Evolutionary conservation across 2,797 vertebrate genomes (phyloP), one percentile per base, ranked within the genome.

Genomic region (Eremophila alpestris): DNA sequence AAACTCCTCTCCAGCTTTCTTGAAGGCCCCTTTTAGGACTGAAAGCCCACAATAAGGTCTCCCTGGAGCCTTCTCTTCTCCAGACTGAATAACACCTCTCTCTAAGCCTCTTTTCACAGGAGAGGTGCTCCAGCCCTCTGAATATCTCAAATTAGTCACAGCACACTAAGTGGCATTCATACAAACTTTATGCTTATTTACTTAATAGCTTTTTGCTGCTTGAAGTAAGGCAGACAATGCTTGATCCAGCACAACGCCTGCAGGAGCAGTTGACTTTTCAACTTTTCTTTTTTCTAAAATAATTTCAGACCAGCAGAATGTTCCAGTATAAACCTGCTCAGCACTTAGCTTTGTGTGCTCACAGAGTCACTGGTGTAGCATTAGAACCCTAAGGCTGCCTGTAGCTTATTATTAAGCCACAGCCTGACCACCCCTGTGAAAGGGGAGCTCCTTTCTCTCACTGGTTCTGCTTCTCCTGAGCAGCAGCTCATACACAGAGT

Each of bases 271-370:
- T 94, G 55, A 86, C 94, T 85, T 92, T 60, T 85, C 74, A 84
- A 75, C n/a, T 78, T 67, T 30, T 27, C 48, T 56, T 64, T 30
- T 15, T 17, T 23, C 83, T 26, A 11, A 30, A 88, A 75, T 75
- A 30, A 75, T 64, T 89, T 91, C 59, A 94, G 69, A 75, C 27
- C 69, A 94, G 79, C 62, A 81, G 78, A 62, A 41, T 81, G 65
- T 91, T 94, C 65, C 69, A 81, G 68, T 46, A 56, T 83, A 74
- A 93, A 92, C 70, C 79, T 96, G 67, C 36, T 79, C 75, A 82
- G 63, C 27, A 55, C 81, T 88, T 88, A 8, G 67, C 15, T 94
- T 71, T 94, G 29, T 52, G 74, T 67, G 52, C 59, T 67, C 78
- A 60, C 40, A 85, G 70, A 40, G 5, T 55, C 91, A 85, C 19